Percentiles rank a stretch among this genome's conserved stretches.
phyloP scores from a whole-genome alignment of 2,113 vertebrate genomes.

The Sceloporus undulatus region DNA sequence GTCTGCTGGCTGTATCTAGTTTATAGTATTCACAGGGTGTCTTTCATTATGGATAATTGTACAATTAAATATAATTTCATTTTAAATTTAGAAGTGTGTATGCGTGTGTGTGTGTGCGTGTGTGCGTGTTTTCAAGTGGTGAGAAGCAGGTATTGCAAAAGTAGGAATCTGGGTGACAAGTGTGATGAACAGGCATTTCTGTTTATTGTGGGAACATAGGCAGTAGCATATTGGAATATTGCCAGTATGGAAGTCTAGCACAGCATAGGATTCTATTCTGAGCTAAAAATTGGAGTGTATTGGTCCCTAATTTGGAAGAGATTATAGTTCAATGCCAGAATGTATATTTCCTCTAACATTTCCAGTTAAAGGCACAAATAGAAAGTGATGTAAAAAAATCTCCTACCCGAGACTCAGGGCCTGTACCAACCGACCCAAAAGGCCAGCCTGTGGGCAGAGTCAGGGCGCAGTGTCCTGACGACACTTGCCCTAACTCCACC shows the following conservation, averaged over 20 bases:
- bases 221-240: not conserved
- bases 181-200: not conserved
- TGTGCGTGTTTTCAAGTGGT: not conserved
- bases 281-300: not conserved
- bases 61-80: conserved; percentile 40
- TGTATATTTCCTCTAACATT: not conserved
- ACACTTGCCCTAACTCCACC: too few relatives aligned
- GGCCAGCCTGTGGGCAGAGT: not conserved
- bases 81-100: conserved; percentile 5
- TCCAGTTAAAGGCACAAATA: too few relatives aligned
- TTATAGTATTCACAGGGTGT: conserved; percentile 36
- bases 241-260: not conserved
- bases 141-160: conserved; percentile 11
- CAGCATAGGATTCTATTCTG: not conserved
- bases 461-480: too few relatives aligned
- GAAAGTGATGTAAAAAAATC: too few relatives aligned
- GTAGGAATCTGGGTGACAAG: not conserved
- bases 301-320: not conserved
- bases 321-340: not conserved
- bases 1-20: conserved; percentile 48
- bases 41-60: conserved; percentile 38
- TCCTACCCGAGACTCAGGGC: too few relatives aligned
- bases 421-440: too few relatives aligned
- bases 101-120: not conserved
- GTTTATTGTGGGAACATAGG: not conserved